These are phyloP conservation scores for Stratiolaelaps scimitus DNA, from an alignment of 1,140 invertebrate species.

Conservation along the genomic window DNA sequence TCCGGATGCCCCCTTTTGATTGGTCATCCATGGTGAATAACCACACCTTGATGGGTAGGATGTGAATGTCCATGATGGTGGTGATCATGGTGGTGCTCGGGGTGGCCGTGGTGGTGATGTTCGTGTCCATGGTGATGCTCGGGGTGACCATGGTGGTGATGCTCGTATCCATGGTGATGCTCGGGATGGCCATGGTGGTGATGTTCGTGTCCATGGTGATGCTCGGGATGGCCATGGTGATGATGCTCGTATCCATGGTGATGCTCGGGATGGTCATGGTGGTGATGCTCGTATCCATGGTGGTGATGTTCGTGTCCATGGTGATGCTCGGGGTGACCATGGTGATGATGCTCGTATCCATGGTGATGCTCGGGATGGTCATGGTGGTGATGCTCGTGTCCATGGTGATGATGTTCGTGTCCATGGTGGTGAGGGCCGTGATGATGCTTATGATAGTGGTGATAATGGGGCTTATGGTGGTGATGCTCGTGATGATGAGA, in stretches of 20 bases:
- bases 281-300: background rate
- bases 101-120: background rate
- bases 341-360: background rate
- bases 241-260: background rate
- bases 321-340: background rate
- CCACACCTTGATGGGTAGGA: background rate
- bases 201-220: background rate
- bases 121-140: background rate
- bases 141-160: background rate
- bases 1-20: no score
- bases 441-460: background rate
- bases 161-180: background rate
- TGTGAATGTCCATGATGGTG: background rate
- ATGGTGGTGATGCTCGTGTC: background rate
- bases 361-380: background rate
- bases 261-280: background rate
- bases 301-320: background rate
- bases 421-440: background rate
- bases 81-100: background rate
- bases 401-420: background rate
- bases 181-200: background rate
- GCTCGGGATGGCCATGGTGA: background rate
- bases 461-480: background rate
- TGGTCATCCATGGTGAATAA: background rate
- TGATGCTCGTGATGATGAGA: background rate